A percentile compares a stretch with the other conserved stretches of the same genome.
phyloP scores from a whole-genome alignment of 2,888 invertebrate species.

The Ditylenchus weischeri region DNA sequence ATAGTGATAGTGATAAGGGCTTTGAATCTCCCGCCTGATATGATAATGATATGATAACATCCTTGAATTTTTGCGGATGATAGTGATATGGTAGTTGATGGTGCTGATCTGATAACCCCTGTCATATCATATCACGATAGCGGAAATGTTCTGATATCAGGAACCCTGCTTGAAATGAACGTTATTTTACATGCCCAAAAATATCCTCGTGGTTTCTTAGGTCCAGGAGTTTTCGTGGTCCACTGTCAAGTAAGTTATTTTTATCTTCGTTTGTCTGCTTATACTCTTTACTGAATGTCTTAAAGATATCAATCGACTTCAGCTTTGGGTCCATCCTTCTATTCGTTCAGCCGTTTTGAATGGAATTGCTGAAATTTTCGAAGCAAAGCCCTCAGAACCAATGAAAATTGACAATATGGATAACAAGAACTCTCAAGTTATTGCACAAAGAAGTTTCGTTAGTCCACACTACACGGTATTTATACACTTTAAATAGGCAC shows the following conservation, averaged over 20 bases:
- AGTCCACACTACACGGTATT: too few relatives aligned
- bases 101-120: too few relatives aligned
- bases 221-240: slow-evolving; percentile 69
- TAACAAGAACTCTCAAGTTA: not conserved
- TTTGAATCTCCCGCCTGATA: too few relatives aligned
- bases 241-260: slow-evolving; percentile 4
- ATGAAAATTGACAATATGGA: not conserved
- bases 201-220: slow-evolving; percentile 74
- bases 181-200: slow-evolving; percentile 37
- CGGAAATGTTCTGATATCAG: too few relatives aligned
- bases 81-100: too few relatives aligned
- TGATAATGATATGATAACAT: too few relatives aligned
- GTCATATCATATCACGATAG: too few relatives aligned
- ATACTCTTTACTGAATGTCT: slow-evolving; percentile 12
- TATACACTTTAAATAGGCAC: too few relatives aligned
- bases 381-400: slow-evolving; percentile 14
- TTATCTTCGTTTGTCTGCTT: slow-evolving; percentile 1
- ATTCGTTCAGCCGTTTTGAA: slow-evolving; percentile 8
- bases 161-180: slow-evolving; percentile 25
- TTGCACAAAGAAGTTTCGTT: not conserved
- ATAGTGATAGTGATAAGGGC: too few relatives aligned
- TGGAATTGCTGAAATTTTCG: not conserved
- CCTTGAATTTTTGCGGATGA: too few relatives aligned
- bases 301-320: slow-evolving; percentile 18
- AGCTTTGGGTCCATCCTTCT: slow-evolving; percentile 49